A percentile compares a stretch with the other conserved stretches of the same genome.
Conservation (phyloP, 2,888 invertebrate genomes). For the Geotrupes spiniger region DNA sequence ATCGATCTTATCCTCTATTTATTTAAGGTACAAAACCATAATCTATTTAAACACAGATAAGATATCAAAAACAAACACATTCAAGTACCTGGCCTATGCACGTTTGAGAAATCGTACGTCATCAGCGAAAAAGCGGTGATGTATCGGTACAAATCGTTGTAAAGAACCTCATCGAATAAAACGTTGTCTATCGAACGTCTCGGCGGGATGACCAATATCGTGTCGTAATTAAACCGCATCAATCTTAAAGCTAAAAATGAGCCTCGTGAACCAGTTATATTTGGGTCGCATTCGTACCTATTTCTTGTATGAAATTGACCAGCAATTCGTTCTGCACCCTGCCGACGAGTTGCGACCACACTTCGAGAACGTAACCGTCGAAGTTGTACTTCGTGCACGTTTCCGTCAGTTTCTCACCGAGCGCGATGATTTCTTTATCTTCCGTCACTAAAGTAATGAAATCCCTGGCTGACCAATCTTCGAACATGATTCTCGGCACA, state of each 20-base stretch:
- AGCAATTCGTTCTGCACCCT: slow-evolving; percentile 58
- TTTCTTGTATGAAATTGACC: slow-evolving; percentile 60
- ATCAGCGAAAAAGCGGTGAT: slow-evolving; percentile 90
- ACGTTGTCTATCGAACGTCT: slow-evolving; percentile 60
- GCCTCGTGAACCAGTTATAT: neutral
- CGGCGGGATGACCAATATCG: slow-evolving; percentile 81
- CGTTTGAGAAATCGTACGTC: slow-evolving; percentile 91
- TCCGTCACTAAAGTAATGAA: slow-evolving; percentile 69
- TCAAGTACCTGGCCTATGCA: slow-evolving; percentile 69
- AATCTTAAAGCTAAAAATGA: slow-evolving; percentile 55
- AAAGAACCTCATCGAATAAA: slow-evolving; percentile 67
- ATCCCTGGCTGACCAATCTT: slow-evolving; percentile 78
- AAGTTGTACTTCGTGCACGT: slow-evolving; percentile 75
- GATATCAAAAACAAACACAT: slow-evolving; percentile 3
- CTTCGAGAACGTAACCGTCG: slow-evolving; percentile 87
- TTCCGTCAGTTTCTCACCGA: slow-evolving; percentile 67
- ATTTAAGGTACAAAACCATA: neutral
- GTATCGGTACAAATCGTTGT: slow-evolving; percentile 71
- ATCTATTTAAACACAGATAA: neutral
- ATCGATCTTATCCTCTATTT: neutral
- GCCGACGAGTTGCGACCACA: slow-evolving; percentile 81
- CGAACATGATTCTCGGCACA: slow-evolving; percentile 85
- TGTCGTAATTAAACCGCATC: slow-evolving; percentile 56
- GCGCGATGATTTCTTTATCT: slow-evolving; percentile 62
- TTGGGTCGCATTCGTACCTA: slow-evolving; percentile 9